Percentiles rank a stretch among this genome's conserved stretches.
These are phyloP conservation scores for Actinia tenebrosa DNA, from an alignment of 64 coral and sea anemone species.

Conservation along the genomic window DNA sequence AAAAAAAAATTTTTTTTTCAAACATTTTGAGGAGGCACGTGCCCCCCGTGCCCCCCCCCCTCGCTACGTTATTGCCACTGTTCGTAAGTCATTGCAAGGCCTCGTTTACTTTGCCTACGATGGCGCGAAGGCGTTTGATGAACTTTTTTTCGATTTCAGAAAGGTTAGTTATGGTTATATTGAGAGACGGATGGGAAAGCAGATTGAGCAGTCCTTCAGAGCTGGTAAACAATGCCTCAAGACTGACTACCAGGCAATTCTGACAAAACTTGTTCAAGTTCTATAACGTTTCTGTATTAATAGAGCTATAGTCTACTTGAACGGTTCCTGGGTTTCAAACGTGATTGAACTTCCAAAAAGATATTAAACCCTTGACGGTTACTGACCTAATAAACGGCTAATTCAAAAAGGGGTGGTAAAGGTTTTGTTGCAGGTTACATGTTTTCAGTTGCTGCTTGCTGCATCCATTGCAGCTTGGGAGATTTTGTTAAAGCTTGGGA, in stretches of 20 bases:
- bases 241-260: background rate
- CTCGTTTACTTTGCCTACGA: background rate
- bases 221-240: background rate
- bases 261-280: background rate
- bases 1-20: too few relatives aligned
- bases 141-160: background rate
- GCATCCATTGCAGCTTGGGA: too few relatives aligned
- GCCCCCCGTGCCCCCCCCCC: too few relatives aligned
- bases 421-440: too few relatives aligned
- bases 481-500: too few relatives aligned
- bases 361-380: too few relatives aligned
- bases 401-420: too few relatives aligned
- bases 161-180: background rate
- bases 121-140: background rate
- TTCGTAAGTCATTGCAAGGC: background rate
- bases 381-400: too few relatives aligned
- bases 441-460: too few relatives aligned
- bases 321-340: too few relatives aligned
- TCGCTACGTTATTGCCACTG: background rate
- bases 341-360: too few relatives aligned
- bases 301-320: background rate
- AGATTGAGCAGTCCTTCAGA: background rate
- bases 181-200: background rate
- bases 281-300: background rate
- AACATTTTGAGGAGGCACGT: background rate